Base-by-base conservation (phyloP, 53 echinoderm and acorn worm species). In the Luidia sarsii region DNA sequence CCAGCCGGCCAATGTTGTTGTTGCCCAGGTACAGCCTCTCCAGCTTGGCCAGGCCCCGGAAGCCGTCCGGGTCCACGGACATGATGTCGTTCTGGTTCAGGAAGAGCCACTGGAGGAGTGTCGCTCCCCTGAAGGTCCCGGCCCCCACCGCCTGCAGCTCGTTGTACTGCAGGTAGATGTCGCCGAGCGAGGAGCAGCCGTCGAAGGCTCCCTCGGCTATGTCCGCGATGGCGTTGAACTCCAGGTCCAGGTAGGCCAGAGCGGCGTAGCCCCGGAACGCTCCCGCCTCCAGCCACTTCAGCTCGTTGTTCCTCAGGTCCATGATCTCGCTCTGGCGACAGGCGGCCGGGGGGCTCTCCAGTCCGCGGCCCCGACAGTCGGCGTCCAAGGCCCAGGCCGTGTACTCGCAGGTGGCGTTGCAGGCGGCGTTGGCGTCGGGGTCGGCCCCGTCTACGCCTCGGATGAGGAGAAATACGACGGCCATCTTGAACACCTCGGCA, bases 261-360 rank as follows among this genome's bases (percentile, higher is more conserved):
- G 52, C 53, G 0, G 13, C 4, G 45, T 72, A 92, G 2, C 66
- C 59, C 4, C 37, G 19, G 4, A 92, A 49, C 14, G 56, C 1
- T 0, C 57, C 57, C 2, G 30, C 2, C 10, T 4, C 21, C 1
- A 92, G 25, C 33, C 2, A 6, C 0, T 2, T 9, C 13, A 89
- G 84, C 16, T 28, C 4, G 71, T 89, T 89, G 41, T 79, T 35
- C 4, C 89, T 52, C n/a, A 89, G 33, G 65, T 89, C 89, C 15
- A 89, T 60, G 13, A 70, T 84, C 48, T 80, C 52, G 0, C 59
- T 51, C 2, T 37, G 24, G 25, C 50, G 2, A 66, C 84, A 89
- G 28, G 56, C 66, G 11, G 8, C 7, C 0, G 89, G 89, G 24
- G 84, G 20, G 7, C 45, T 5, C 1, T 23, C 34, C 32, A 89